These are phyloP conservation scores for Semnopithecus entellus DNA, from an alignment of 2,113 vertebrate genomes.

Conservation along the genomic window DNA sequence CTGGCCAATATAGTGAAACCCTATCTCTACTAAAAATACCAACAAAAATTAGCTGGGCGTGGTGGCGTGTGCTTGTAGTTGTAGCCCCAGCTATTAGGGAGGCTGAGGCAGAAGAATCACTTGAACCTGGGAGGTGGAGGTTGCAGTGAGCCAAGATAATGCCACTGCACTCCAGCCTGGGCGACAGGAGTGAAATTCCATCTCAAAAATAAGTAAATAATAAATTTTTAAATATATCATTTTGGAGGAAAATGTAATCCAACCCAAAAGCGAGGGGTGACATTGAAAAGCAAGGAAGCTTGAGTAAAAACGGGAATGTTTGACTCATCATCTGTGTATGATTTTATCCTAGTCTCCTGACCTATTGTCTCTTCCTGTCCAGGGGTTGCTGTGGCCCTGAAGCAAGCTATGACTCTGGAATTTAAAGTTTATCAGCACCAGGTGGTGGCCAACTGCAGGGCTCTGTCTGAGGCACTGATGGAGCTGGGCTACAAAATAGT, in stretches of 20 bases:
- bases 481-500: constrained; percentile 93
- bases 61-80: no score
- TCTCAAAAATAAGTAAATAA: no score
- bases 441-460: constrained; percentile 92
- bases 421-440: constrained; percentile 94
- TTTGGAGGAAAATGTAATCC: background rate
- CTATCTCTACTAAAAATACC: no score
- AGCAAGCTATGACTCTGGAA: constrained; percentile 93
- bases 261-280: background rate
- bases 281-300: background rate
- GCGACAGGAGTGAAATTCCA: no score
- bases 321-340: background rate
- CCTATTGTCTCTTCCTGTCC: background rate
- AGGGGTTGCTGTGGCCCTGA: constrained; percentile 95
- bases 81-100: no score
- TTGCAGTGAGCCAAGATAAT: no score
- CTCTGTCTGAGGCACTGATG: constrained; percentile 83
- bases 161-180: no score
- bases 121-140: no score
- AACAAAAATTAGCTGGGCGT: no score
- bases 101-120: no score
- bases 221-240: background rate
- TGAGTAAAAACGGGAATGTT: background rate
- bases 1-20: no score
- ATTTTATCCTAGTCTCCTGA: background rate